Evolutionary conservation across 2,113 vertebrate genomes (phyloP).

Genomic region (Tenrec ecaudatus): DNA sequence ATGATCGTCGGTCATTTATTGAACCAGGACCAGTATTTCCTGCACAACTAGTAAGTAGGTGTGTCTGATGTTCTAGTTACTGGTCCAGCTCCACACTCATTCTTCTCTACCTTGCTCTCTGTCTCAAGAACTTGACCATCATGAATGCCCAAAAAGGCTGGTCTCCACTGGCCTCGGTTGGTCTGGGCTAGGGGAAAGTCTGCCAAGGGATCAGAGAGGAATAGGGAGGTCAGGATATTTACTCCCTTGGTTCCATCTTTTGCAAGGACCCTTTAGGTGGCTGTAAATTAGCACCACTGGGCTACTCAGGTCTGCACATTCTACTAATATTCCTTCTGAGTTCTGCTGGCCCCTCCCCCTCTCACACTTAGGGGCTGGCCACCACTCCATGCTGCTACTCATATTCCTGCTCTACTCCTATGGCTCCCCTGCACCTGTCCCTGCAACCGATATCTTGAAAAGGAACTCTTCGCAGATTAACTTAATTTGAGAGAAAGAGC

Average conservation of each 20-base stretch:
- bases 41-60: not conserved
- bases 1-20: not conserved
- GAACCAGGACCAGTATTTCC: not conserved
- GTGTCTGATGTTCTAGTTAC: too few species aligned
- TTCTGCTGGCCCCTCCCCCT: not conserved
- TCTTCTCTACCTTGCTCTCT: too few species aligned
- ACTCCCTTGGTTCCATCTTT: not conserved
- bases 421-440: not conserved
- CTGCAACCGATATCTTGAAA: not conserved
- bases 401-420: not conserved
- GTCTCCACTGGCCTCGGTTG: not conserved
- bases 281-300: not conserved
- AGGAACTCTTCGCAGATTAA: not conserved
- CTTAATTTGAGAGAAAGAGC: not conserved
- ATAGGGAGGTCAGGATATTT: not conserved
- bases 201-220: not conserved
- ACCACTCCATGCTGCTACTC: not conserved
- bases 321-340: not conserved
- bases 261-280: not conserved
- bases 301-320: not conserved
- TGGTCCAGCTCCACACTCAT: not conserved
- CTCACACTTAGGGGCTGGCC: not conserved
- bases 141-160: not conserved
- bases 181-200: too few species aligned
- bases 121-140: not conserved